Evolutionary conservation across 2,888 invertebrate genomes (phyloP).

Genomic region (Amiota communis): DNA sequence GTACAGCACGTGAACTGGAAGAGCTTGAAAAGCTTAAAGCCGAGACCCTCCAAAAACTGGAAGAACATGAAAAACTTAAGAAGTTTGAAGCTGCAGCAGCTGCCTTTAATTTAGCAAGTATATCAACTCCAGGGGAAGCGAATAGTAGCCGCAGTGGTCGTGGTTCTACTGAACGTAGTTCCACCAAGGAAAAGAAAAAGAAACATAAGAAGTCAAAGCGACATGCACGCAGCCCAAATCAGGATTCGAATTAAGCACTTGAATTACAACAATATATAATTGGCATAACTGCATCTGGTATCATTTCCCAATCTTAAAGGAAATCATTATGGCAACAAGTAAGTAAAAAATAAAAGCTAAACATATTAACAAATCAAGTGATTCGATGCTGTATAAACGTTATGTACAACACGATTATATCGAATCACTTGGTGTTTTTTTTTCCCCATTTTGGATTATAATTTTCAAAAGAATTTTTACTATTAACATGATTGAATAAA

Average conservation of each 20-base stretch:
- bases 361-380: too few relatives aligned
- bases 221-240: conserved; percentile 67
- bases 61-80: conserved; percentile 66
- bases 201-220: conserved; percentile 69
- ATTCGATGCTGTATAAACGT: too few relatives aligned
- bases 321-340: too few relatives aligned
- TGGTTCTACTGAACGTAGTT: conserved; percentile 35
- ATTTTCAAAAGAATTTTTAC: too few relatives aligned
- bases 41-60: conserved; percentile 70
- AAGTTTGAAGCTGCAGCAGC: conserved; percentile 52
- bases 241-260: conserved; percentile 56
- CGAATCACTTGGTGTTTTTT: too few relatives aligned
- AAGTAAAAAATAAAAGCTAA: too few relatives aligned
- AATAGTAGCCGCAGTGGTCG: conserved; percentile 41
- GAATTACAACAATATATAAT: too few relatives aligned
- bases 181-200: conserved; percentile 62
- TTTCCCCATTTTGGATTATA: too few relatives aligned
- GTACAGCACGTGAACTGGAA: conserved; percentile 68
- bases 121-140: background rate
- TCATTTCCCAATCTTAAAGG: too few relatives aligned
- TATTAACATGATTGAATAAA: too few relatives aligned
- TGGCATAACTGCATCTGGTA: too few relatives aligned
- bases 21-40: conserved; percentile 71
- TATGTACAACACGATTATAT: too few relatives aligned
- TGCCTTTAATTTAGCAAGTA: conserved; percentile 35